phyloP scores from a whole-genome alignment of 2,797 vertebrate genomes.

The Clamator glandarius region DNA sequence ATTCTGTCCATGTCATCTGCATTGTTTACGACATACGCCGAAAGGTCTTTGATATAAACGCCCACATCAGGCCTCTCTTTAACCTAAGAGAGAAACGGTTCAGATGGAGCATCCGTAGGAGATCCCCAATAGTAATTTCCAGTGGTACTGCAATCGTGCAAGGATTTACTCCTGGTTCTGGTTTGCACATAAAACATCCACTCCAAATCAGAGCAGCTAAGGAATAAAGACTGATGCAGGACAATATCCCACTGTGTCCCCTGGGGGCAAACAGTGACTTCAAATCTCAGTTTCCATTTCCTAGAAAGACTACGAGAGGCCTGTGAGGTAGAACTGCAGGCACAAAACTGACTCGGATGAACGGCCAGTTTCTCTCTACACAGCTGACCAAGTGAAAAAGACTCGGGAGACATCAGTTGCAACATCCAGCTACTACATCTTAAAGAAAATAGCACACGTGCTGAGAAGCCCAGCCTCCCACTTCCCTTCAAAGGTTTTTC shows the following conservation, averaged over 20 bases:
- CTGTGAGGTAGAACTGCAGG: not conserved
- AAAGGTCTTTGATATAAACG: slow-evolving; percentile 98
- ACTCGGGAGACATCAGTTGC: not conserved
- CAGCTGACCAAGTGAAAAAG: not conserved
- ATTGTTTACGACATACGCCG: slow-evolving; percentile 97
- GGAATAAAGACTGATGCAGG: not conserved
- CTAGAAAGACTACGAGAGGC: not conserved
- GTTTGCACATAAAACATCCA: not conserved
- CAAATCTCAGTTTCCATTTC: not conserved
- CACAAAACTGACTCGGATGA: not conserved
- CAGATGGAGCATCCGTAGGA: not conserved
- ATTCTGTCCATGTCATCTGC: slow-evolving; percentile 99
- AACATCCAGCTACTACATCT: not conserved
- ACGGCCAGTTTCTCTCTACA: not conserved
- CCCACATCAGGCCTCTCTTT: slow-evolving; percentile 99
- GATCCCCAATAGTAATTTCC: not conserved
- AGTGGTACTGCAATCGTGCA: not conserved
- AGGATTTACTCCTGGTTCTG: not conserved
- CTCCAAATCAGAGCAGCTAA: not conserved
- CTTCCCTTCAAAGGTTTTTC: not conserved
- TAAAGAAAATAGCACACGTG: not conserved
- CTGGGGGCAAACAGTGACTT: not conserved
- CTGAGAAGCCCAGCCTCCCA: not conserved
- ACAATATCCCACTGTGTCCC: not conserved
- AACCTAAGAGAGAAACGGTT: slow-evolving; percentile 82